phyloP scores from a whole-genome alignment of 2,113 vertebrate genomes.

The Pygoscelis antarcticus region DNA sequence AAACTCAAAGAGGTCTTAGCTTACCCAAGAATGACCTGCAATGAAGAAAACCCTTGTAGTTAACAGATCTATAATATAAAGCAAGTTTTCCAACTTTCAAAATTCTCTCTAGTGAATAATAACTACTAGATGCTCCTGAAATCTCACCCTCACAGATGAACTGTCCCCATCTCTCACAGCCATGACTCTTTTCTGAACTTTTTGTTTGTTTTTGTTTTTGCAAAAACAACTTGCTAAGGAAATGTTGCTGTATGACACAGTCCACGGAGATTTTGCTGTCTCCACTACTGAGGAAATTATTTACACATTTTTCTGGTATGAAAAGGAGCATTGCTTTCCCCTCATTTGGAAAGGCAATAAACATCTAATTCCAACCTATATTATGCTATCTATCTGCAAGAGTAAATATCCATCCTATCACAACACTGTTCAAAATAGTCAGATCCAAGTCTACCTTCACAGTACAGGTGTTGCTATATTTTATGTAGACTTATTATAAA shows the following conservation, averaged over 20 bases:
- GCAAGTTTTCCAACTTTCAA: background rate
- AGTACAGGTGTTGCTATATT: background rate
- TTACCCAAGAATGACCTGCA: background rate
- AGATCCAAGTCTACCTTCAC: background rate
- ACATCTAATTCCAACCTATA: background rate
- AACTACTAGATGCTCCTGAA: slow-evolving; percentile 34
- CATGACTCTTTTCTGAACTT: background rate
- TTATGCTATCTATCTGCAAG: background rate
- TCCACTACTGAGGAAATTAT: background rate
- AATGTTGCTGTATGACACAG: background rate
- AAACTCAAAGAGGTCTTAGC: background rate
- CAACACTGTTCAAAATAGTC: background rate
- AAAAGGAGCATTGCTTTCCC: background rate
- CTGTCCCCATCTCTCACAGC: background rate
- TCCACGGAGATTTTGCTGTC: background rate
- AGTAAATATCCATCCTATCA: background rate
- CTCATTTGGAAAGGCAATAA: background rate
- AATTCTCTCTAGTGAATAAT: slow-evolving; percentile 41
- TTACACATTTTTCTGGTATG: background rate
- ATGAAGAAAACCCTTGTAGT: background rate
- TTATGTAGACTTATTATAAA: background rate
- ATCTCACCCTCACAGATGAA: slow-evolving; percentile 20
- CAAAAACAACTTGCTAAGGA: background rate
- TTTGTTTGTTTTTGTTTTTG: background rate
- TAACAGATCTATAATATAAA: slow-evolving; percentile 31